These are phyloP conservation scores for Amphipoea lucens DNA, from an alignment of 2,888 invertebrate species.

Conservation along the genomic window DNA sequence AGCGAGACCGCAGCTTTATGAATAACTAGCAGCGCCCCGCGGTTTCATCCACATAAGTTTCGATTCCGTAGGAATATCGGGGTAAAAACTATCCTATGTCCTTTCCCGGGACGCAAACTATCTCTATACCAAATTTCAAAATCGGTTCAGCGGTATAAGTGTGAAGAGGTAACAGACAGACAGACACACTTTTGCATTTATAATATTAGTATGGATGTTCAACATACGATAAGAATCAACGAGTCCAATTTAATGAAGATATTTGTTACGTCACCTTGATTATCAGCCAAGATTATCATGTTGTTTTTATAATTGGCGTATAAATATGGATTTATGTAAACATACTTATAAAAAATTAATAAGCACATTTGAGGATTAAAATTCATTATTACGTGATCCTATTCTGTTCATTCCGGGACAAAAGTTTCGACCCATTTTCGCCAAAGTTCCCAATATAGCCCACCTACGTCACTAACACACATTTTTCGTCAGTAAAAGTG, in stretches of 20 bases:
- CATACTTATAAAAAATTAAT: not conserved
- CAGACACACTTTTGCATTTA: too few relatives aligned
- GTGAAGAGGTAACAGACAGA: too few relatives aligned
- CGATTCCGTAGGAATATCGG: too few relatives aligned
- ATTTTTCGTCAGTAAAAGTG: slow-evolving; percentile 22
- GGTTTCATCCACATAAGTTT: too few relatives aligned
- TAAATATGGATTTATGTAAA: not conserved
- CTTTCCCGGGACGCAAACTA: too few relatives aligned
- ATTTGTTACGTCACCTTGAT: slow-evolving; percentile 30
- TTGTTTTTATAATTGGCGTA: slow-evolving; percentile 18
- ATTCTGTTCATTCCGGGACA: not conserved
- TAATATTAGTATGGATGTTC: not conserved
- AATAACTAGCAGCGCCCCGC: too few relatives aligned
- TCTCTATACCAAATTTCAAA: too few relatives aligned
- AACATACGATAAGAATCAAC: slow-evolving; percentile 24
- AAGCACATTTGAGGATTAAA: not conserved
- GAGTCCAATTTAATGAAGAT: slow-evolving; percentile 14
- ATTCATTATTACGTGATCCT: not conserved
- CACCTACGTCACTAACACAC: slow-evolving; percentile 11
- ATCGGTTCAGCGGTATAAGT: too few relatives aligned
- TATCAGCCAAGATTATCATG: slow-evolving; percentile 34
- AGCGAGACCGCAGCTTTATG: not conserved
- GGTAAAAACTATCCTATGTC: too few relatives aligned
- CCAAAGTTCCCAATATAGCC: not conserved
- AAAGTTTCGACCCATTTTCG: not conserved